Evolutionary conservation across 2,797 vertebrate genomes (phyloP).

Genomic region (Myoxocephalus aenaeus): DNA sequence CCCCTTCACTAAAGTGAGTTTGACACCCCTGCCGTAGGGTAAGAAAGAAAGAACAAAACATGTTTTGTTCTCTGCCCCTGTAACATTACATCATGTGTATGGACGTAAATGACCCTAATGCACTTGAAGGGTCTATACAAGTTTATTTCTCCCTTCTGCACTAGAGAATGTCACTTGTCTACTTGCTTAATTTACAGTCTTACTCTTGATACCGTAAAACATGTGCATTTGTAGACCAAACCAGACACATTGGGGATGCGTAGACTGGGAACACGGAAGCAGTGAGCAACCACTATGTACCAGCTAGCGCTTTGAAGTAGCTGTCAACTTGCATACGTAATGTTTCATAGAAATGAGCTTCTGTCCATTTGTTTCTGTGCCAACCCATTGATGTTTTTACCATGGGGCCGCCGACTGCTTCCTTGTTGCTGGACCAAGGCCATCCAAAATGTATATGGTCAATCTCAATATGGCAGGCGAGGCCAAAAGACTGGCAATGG

Average conservation of each 20-base stretch:
- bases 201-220: neutral
- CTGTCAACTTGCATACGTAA: slow-evolving; percentile 60
- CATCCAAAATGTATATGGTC: slow-evolving; percentile 65
- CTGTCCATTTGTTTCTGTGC: slow-evolving; percentile 66
- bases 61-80: neutral
- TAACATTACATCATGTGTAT: neutral
- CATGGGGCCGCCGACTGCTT: slow-evolving; percentile 49
- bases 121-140: slow-evolving; percentile 9
- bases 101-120: neutral
- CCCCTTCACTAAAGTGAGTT: too few species aligned
- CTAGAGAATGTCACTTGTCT: neutral
- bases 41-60: neutral
- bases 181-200: slow-evolving; percentile 8
- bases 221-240: slow-evolving; percentile 40
- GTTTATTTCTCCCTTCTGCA: neutral
- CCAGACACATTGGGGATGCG: slow-evolving; percentile 10
- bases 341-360: slow-evolving; percentile 71
- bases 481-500: slow-evolving; percentile 11
- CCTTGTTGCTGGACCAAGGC: slow-evolving; percentile 56
- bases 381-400: slow-evolving; percentile 64
- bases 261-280: slow-evolving; percentile 33
- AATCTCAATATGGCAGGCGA: slow-evolving; percentile 42
- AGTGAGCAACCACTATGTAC: slow-evolving; percentile 36
- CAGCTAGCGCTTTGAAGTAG: slow-evolving; percentile 63
- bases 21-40: too few species aligned